Percentiles rank a stretch among this genome's conserved stretches.
phyloP scores from a whole-genome alignment of 2,113 vertebrate genomes.

The Danio rerio region GRCz12tu NC_133180.1:52985001-52985500 shows the following conservation, averaged over 20 bases:
- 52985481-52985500: background rate
- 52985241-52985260: background rate
- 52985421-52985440: background rate
- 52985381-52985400: conserved; percentile 20
- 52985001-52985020: too few species aligned
- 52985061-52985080: background rate
- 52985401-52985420: background rate
- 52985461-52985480: background rate
- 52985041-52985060: background rate
- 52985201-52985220: background rate
- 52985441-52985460: conserved; percentile 10
- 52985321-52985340: background rate
- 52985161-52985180: background rate
- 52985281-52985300: background rate
- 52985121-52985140: background rate
- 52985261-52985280: conserved; percentile 1
- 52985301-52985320: background rate
- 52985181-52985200: background rate
- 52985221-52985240: background rate
- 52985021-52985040: too few species aligned
- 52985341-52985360: background rate
- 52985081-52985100: background rate
- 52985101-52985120: background rate
- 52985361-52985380: conserved; percentile 25
- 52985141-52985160: background rate